phyloP scores from a whole-genome alignment of 2,888 invertebrate species.

The Chymomyza caudatula region DNA sequence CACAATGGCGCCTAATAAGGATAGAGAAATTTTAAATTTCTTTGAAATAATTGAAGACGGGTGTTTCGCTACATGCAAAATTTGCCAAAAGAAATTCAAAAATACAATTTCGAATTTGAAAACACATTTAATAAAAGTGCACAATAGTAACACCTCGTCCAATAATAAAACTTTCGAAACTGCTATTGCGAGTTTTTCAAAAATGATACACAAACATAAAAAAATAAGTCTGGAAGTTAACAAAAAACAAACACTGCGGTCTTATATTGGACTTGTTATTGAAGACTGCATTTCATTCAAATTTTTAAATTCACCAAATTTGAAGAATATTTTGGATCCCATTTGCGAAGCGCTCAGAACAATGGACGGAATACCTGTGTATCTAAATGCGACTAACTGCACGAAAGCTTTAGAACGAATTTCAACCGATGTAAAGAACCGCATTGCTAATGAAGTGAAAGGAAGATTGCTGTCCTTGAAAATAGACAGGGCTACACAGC shows the following conservation, averaged over 20 bases:
- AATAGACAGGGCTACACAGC: constrained; percentile 21
- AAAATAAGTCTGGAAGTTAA: constrained; percentile 22
- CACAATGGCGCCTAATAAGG: constrained; percentile 5
- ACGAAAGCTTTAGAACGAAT: constrained; percentile 25
- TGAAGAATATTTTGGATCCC: constrained; percentile 23
- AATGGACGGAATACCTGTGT: constrained; percentile 12
- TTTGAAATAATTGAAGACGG: constrained; percentile 11
- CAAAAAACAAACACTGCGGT: constrained; percentile 22
- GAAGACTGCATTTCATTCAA: constrained; percentile 34
- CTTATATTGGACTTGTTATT: constrained; percentile 34
- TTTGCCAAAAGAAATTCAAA: constrained; percentile 1
- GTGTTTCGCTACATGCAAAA: constrained; percentile 20
- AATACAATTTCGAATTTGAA: constrained; percentile 24
- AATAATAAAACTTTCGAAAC: not conserved
- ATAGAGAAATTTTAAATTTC: constrained; percentile 5
- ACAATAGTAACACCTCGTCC: constrained; percentile 4
- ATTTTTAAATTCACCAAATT: constrained; percentile 27
- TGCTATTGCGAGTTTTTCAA: not conserved
- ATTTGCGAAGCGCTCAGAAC: constrained; percentile 19
- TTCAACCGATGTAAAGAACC: constrained; percentile 15
- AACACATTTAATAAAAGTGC: constrained; percentile 13
- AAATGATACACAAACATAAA: not conserved
- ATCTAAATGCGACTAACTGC: constrained; percentile 24
- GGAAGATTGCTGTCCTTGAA: constrained; percentile 21
- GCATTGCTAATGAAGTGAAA: constrained; percentile 15